Evolutionary conservation across 2,113 vertebrate genomes (phyloP), one percentile per base, ranked within the genome.

Genomic region (Sarotherodon lohbergeri): DNA sequence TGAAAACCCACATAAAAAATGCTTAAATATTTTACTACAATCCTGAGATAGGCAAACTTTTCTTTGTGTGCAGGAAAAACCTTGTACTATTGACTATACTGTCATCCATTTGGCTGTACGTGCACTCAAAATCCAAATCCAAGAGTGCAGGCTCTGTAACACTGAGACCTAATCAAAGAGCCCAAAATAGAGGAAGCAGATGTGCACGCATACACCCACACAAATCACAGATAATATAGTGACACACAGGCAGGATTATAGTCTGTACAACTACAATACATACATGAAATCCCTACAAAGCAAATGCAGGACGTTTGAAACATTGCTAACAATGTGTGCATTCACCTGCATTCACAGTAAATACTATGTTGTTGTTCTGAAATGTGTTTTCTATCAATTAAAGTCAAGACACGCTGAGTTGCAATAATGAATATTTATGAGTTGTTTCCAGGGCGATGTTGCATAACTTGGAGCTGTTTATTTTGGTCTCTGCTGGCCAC

Each of bases 311-410:
- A 80, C n/a, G 43, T 78, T 87, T 22, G 41, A 80, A 71, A 43
- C 24, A 55, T n/a, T 19, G 13, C 11, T 29, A 63, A 84, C 68
- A 16, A 82, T 36, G 50, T 59, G 32, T 34, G 17, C 80, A 9
- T 61, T 81, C 32, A 59, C 9, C 10, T 24, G 46, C 63, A 16
- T 36, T 68, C 52, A 14, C 59, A 13, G 19, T 68, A 84, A 82
- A 79, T 76, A 29, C 55, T 83, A 41, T 57, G 19, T 86, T 29
- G 11, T 57, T 85, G 81, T 80, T 86, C 27, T 32, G 71, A 83
- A 91, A 93, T 86, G 84, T 89, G 86, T 91, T 92, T 92, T 84
- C 89, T 39, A 88, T 93, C 92, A 91, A 89, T 93, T 94, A 90
- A 88, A 89, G 87, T 91, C 86, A 81, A 63, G 81, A 84, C 86